These are phyloP conservation scores for Lordiphosa fenestrarum DNA, from an alignment of 2,888 invertebrate species.

Conservation along the genomic window DNA sequence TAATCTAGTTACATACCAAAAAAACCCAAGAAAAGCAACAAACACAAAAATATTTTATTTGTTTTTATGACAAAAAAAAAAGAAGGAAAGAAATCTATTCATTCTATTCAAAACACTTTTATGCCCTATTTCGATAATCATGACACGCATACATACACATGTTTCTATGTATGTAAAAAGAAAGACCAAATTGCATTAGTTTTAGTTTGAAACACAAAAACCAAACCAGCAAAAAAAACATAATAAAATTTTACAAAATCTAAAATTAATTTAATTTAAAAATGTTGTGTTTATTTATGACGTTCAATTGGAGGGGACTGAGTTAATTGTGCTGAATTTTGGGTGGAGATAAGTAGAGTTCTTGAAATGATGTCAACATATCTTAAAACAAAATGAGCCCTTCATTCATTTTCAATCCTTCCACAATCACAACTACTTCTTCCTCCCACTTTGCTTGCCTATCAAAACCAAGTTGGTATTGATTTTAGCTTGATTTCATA, in stretches of 20 bases:
- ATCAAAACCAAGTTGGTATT: too few species aligned
- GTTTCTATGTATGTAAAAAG: background rate
- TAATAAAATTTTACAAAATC: background rate
- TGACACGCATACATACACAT: slow-evolving; percentile 39
- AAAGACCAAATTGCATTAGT: slow-evolving; percentile 16
- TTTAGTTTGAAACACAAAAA: background rate
- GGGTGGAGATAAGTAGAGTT: too few species aligned
- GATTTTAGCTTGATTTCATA: too few species aligned
- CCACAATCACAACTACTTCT: too few species aligned
- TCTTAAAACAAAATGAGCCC: too few species aligned
- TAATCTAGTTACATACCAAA: slow-evolving; percentile 41
- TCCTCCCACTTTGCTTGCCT: too few species aligned
- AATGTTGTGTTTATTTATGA: too few species aligned
- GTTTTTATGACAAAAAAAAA: slow-evolving; percentile 16
- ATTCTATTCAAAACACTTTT: slow-evolving; percentile 49
- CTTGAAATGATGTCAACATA: too few species aligned
- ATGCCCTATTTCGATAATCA: slow-evolving; percentile 48
- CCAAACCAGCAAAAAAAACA: background rate
- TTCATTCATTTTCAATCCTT: too few species aligned
- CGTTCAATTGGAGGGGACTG: too few species aligned
- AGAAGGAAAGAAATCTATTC: slow-evolving; percentile 16
- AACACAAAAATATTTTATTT: slow-evolving; percentile 28
- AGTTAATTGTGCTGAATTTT: too few species aligned
- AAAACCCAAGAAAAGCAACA: slow-evolving; percentile 12
- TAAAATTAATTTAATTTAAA: background rate